Conservation (phyloP, 2,888 invertebrate genomes). For the Tenthredo notha region DNA sequence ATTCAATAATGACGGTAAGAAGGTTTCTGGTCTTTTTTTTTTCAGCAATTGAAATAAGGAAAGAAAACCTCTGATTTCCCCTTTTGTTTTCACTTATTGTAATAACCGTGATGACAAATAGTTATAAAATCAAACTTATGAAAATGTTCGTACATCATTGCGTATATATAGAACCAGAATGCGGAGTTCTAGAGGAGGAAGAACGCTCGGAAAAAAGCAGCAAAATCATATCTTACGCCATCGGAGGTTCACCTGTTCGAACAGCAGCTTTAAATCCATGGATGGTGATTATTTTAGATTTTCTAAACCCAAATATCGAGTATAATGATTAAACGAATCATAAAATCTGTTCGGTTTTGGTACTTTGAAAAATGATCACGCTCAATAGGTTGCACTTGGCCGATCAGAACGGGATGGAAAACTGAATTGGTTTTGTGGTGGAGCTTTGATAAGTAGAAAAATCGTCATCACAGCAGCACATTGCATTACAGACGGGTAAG, state of each 20-base stretch:
- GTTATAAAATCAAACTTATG: not conserved
- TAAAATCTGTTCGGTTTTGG: not conserved
- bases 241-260: conserved; percentile 60
- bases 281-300: conserved; percentile 58
- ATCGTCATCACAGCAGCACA: conserved; percentile 65
- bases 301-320: not conserved
- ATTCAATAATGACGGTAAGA: not conserved
- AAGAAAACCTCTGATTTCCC: not conserved
- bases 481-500: conserved; percentile 61
- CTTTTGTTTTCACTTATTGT: not conserved
- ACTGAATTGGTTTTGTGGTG: conserved; percentile 63
- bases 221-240: conserved; percentile 54
- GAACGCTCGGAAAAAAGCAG: not conserved
- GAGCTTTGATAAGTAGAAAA: conserved; percentile 59
- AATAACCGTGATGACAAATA: not conserved
- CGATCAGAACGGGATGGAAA: conserved; percentile 53
- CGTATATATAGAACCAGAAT: conserved; percentile 52
- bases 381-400: conserved; percentile 58
- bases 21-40: conserved; percentile 24
- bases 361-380: not conserved
- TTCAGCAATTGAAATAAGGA: not conserved
- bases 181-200: conserved; percentile 55
- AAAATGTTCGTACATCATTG: not conserved
- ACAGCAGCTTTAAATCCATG: conserved; percentile 61
- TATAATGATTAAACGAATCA: not conserved